Base-by-base conservation (phyloP, 2,888 invertebrate species). In the Isoperla grammatica region DNA sequence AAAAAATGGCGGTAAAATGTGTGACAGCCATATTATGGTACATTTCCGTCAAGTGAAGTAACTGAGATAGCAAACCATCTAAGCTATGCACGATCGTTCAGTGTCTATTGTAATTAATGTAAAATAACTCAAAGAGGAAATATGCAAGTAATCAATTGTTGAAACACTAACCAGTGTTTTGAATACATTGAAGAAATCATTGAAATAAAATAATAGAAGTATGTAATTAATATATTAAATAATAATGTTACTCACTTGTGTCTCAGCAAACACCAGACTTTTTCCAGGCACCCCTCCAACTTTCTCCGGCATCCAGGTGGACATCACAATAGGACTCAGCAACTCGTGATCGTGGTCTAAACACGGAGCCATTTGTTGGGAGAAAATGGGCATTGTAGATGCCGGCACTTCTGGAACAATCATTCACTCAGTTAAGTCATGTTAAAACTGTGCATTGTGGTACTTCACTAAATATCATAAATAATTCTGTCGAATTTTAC, bases 301-400 rank as follows among this genome's bases (percentile, higher is more conserved):
- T 48, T 92, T 90, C 68, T 92, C 91, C 19, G 93, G 87, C 75
- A 93, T 89, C 82, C 94, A 94, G 39, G 93, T 92, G 59, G 92
- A 90, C 62, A 92, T 87, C 64, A 94, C 86, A 69, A 91, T 87
- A 1, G 95, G 94, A 61, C 86, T 84, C 56, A 95, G 79, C 45
- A 85, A 77, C 70, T 92, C 91, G 71, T 92, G 90, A 74, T 93
- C 90, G 72, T 95, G 94, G 57, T 90, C 90, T 64, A 87, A 79
- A 73, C 95, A 95, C 22, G 87, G 85, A 60, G 79, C 79, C 53
- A 39, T 53, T 48, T 83, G 82, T 13, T 82, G 69, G 64, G 65
- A 17, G 60, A 61, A 50, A 40, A 61, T 53, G 9, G 62, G 58
- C 54, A 59, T 64, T 29, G 29, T 29, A 29, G 29, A 29, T 8